Base-by-base conservation (phyloP, 1,140 invertebrate species). In the Phortica variegata region DNA sequence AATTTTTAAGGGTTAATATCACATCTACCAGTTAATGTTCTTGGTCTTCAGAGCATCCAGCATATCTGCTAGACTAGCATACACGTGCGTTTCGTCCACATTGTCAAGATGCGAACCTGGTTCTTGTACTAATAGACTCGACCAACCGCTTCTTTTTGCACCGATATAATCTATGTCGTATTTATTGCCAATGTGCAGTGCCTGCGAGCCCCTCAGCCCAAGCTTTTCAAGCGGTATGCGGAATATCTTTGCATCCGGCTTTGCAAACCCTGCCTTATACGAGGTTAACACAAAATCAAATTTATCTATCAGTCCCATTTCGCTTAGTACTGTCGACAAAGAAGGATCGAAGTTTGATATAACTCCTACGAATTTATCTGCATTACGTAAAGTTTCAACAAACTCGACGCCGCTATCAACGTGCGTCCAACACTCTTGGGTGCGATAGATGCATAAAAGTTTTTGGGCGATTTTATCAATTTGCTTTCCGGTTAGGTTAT, bases 141-240 rank as follows among this genome's bases (percentile, higher is more conserved):
- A 82, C 89, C 91, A 93, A 1, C 87, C 86, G 34, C 84, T 82
- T 26, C 80, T 79, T 48, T 74, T 83, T 1, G 92, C 91, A 0
- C 87, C 91, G 3, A 80, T 21, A 74, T 89, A 95, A 77, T 96
- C 93, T 17, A 86, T 80, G 40, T 80, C 62, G 3, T 84, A 44
- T 60, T 83, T 83, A 79, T 95, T 88, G 10, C 93, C 93, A 50
- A 96, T 83, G 72, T 95, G 92, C 1, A 93, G 63, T 7, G 88
- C 86, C 61, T 91, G 79, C 2, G 76, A 47, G 0, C 87, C 76
- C 29, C 52, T 49, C 12, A 82, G 77, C 2, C 42, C 15, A 12
- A 47, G 40, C 2, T 37, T 32, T 5, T 57, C n/a, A 16, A 75
- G 7, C 0, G 73, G 52, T 2, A 48, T 44, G 2, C 56, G 12